Evolutionary conservation across 2,797 vertebrate species (phyloP).

Genomic region (Semaprochilodus insignis): DNA sequence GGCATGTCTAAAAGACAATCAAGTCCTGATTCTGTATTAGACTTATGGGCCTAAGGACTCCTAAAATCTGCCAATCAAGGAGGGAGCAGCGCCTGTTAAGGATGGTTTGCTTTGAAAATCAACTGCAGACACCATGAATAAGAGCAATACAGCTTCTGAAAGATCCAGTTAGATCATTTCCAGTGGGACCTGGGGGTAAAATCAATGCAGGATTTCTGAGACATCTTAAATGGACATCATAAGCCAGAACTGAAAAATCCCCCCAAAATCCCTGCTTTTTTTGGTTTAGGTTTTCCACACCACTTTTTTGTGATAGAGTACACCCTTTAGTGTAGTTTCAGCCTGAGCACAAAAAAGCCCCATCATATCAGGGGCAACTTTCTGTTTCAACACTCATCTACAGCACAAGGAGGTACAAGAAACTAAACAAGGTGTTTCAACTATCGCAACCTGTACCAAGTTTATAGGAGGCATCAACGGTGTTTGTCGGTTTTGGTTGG

Average conservation of each 20-base stretch:
- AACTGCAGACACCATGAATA: slow-evolving; percentile 26
- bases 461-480: slow-evolving; percentile 62
- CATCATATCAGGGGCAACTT: neutral
- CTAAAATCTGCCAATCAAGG: slow-evolving; percentile 58
- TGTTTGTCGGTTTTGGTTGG: slow-evolving; percentile 62
- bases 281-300: slow-evolving; percentile 49
- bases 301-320: neutral
- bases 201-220: slow-evolving; percentile 4
- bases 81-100: slow-evolving; percentile 55
- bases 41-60: slow-evolving; percentile 46
- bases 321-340: slow-evolving; percentile 43
- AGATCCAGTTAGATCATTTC: slow-evolving; percentile 19
- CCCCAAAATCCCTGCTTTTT: slow-evolving; percentile 44
- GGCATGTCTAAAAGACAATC: neutral
- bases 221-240: neutral
- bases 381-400: slow-evolving; percentile 22
- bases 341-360: slow-evolving; percentile 21
- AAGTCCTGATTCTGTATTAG: slow-evolving; percentile 53
- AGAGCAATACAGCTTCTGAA: slow-evolving; percentile 26
- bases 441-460: slow-evolving; percentile 35
- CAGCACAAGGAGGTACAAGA: slow-evolving; percentile 54
- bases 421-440: slow-evolving; percentile 44
- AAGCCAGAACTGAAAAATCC: neutral
- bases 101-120: slow-evolving; percentile 44
- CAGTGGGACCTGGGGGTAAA: neutral